Evolutionary conservation across 2,113 vertebrate species (phyloP).

Genomic region (Oceanodroma tethys): DNA sequence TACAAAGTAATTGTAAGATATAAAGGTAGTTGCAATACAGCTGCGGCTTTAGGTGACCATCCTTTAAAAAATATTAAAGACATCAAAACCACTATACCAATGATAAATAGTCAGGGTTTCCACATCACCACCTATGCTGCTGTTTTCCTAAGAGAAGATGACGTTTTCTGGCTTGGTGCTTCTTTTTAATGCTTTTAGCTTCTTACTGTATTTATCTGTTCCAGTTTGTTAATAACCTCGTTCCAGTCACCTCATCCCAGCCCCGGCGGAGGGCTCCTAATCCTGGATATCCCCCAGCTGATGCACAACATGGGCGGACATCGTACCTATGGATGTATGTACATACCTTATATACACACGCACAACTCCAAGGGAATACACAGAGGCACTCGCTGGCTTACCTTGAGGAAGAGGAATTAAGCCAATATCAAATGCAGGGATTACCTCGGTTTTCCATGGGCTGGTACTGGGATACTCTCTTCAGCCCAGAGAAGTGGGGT

Average conservation of each 20-base stretch:
- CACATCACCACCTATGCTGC: background rate
- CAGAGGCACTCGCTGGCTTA: background rate
- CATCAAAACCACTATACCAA: background rate
- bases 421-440: background rate
- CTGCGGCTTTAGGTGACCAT: background rate
- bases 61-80: background rate
- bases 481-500: rapidly evolving
- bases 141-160: background rate
- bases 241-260: background rate
- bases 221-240: rapidly evolving
- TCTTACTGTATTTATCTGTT: background rate
- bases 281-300: background rate
- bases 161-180: background rate
- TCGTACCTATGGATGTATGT: rapidly evolving
- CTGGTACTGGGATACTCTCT: background rate
- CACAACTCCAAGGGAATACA: background rate
- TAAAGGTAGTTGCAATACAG: background rate
- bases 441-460: background rate
- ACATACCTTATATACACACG: background rate
- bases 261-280: background rate
- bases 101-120: background rate
- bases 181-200: background rate
- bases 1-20: background rate
- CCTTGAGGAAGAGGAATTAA: background rate
- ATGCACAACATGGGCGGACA: background rate